Percentiles rank a stretch among this genome's conserved stretches.
Evolutionary conservation across 1,140 invertebrate species (phyloP).

Genomic region (Steinernema feltiae): DNA sequence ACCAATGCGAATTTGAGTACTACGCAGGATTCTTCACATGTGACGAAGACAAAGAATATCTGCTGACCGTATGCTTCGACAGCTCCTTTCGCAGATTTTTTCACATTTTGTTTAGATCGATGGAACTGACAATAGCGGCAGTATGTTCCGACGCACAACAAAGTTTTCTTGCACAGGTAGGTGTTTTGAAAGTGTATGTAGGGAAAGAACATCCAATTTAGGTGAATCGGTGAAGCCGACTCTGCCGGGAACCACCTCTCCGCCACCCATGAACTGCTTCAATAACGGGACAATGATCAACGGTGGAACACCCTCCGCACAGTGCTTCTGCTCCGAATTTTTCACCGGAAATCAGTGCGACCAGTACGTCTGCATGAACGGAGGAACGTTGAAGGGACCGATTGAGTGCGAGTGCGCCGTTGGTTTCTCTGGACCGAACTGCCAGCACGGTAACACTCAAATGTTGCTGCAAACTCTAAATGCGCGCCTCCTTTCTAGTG

Average conservation of each 20-base stretch:
- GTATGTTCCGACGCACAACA: constrained; percentile 30
- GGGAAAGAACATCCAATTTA: constrained; percentile 16
- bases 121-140: constrained; percentile 32
- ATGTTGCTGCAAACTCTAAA: too few relatives aligned
- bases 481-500: too few relatives aligned
- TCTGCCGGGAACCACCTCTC: constrained; percentile 25
- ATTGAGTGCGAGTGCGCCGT: constrained; percentile 25
- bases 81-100: background rate
- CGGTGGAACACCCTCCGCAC: background rate
- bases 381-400: constrained; percentile 23
- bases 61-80: constrained; percentile 23
- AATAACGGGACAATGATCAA: constrained; percentile 32
- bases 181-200: background rate
- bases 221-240: constrained; percentile 19
- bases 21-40: constrained; percentile 42
- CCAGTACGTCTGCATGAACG: constrained; percentile 38
- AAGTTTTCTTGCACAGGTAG: constrained; percentile 35
- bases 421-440: constrained; percentile 36
- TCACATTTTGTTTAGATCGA: constrained; percentile 29
- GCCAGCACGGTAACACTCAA: constrained; percentile 35
- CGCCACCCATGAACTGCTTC: constrained; percentile 24
- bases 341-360: constrained; percentile 35
- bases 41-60: constrained; percentile 16
- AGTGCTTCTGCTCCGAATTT: constrained; percentile 40
- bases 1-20: constrained; percentile 34